Evolutionary conservation across 1,140 invertebrate genomes (phyloP), one percentile per base, ranked within the genome.

Genomic region (Atopsyche davidsoni): DNA sequence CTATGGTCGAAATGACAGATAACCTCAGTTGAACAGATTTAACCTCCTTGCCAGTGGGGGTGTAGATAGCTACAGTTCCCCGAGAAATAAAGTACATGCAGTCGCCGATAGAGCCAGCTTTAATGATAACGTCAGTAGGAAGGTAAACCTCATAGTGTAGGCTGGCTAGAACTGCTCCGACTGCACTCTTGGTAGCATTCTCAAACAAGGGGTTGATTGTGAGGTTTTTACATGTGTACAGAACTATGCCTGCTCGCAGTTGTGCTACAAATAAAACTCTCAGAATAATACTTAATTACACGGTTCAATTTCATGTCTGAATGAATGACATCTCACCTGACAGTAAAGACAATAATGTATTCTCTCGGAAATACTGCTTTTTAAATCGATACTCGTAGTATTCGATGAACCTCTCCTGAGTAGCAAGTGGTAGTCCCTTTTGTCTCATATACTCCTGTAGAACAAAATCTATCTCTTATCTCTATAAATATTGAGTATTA

Each of bases 41-140:
- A n/a, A n/a, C 73, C 62, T 80, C 79, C 57, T 72, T 74, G 23
- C 79, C 79, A 14, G 74, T 75, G 4, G 73, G 66, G 1, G 79
- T 77, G n/a, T 74, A 67, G n/a, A 80, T 66, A 2, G 74, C 72
- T 0, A 81, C 77, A 2, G 75, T 77, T 22, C 79, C 79, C 43
- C 63, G 69, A 0, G 70, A 67, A 9, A 81, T 62, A 49, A 81
- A 80, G 56, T 73, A 81, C 77, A 81, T 79, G 52, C 73, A 79
- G 31, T 79, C 73, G 7, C 78, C 78, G 9, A 67, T 60, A 10
- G 68, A 66, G 0, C 75, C 76, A 2, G 77, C 75, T 58, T 74
- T 74, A 2, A 76, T 62, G 13, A 81, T 77, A 9, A 62, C 49
- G 40, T 67, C 65, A 28, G 60, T 60, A 14, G 64, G 56, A 23